These are phyloP conservation scores for Colletes latitarsis DNA, from an alignment of 1,140 invertebrate genomes.

Conservation along the genomic window DNA sequence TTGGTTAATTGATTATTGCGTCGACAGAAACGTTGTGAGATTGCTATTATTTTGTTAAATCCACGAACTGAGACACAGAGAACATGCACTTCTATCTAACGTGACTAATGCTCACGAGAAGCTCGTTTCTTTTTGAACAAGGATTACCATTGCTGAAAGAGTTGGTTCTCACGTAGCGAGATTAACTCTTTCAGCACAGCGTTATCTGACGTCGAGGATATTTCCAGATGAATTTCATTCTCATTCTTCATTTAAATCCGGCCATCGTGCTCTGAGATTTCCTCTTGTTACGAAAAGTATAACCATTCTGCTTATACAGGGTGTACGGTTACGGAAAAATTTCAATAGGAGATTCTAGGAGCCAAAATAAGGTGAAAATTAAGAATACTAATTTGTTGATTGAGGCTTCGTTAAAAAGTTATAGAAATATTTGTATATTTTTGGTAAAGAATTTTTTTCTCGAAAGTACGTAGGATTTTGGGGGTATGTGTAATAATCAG, in stretches of 20 bases:
- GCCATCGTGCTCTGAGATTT: background rate
- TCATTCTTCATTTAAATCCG: background rate
- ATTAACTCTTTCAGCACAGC: conserved; percentile 18
- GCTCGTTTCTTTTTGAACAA: background rate
- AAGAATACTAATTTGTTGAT: too few species aligned
- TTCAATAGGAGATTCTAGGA: too few species aligned
- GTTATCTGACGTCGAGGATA: background rate
- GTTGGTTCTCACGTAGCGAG: background rate
- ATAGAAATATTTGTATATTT: too few species aligned
- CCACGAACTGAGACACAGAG: conserved; percentile 50
- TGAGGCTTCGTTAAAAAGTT: too few species aligned
- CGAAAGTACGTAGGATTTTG: too few species aligned
- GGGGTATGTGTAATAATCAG: too few species aligned
- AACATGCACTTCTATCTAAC: conserved; percentile 60
- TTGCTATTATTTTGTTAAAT: conserved; percentile 59
- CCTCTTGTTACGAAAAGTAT: too few species aligned
- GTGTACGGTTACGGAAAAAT: too few species aligned
- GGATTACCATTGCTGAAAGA: conserved; percentile 5
- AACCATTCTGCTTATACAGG: background rate
- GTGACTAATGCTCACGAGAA: conserved; percentile 29
- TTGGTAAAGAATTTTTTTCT: too few species aligned
- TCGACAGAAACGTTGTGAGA: conserved; percentile 26
- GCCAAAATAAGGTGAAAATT: too few species aligned
- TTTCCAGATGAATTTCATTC: background rate
- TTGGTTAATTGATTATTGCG: too few species aligned